Base-by-base conservation (phyloP, 2,888 invertebrate genomes). In the Lordiphosa fenestrarum region DNA sequence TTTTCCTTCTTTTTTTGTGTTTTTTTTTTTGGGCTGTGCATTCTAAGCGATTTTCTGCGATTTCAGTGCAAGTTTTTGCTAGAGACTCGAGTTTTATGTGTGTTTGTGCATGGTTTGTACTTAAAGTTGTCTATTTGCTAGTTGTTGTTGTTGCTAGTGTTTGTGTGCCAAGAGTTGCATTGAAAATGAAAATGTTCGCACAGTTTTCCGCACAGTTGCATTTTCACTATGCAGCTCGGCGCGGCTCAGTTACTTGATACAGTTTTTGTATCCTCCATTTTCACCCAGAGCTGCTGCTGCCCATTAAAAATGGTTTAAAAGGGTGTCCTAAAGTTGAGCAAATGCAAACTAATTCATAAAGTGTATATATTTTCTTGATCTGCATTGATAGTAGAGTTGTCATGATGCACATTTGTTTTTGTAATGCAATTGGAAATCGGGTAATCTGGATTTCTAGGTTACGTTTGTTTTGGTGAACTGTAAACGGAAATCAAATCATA, bases 161-260 rank as follows among this genome's bases (percentile, higher is more conserved):
- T 65, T 64, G 71, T 66, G 42, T 65, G 74, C 65, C 82, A 77
- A 80, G 78, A 84, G 83, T 62, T 82, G 80, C 84, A 82, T 80
- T 82, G 83, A 82, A 84, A 80, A 80, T 84, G 78, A 80, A 80
- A 84, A 81, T 81, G 83, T 84, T 81, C 80, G 80, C 80, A 84
- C 85, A 84, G 85, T 81, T 81, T 81, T 81, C 85, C 83, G 85
- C 80, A 81, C 85, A 84, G 85, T 81, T 81, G 80, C 80, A 73
- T 82, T 80, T 80, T 75, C 69, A 84, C 80, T 84, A 82, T 80
- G 80, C 82, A 74, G 66, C 83, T 67, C 70, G 74, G 80, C 69
- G 76, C 80, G 80, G 81, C 80, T 84, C 85, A 82, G 80, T 84
- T 78, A 84, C 83, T 80, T 84, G 85, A 84, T 84, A 84, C 62